These are phyloP conservation scores for Drosophila anceps DNA, from an alignment of 2,888 invertebrate species.

Conservation along the genomic window DNA sequence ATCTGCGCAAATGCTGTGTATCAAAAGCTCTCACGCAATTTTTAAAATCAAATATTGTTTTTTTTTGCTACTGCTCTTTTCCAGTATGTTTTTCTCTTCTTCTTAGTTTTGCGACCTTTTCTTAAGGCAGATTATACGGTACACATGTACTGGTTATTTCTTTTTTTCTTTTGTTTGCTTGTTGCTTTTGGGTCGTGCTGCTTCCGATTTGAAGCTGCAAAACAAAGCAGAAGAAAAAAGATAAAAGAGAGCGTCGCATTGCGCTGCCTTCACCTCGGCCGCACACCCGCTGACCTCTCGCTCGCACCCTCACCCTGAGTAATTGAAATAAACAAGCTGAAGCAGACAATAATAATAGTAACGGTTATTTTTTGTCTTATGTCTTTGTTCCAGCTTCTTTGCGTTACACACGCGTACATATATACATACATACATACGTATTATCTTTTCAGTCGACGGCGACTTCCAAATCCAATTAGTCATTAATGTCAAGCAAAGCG, in stretches of 20 bases:
- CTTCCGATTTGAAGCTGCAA: slow-evolving; percentile 19
- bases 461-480: slow-evolving; percentile 60
- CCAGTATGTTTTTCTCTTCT: background rate
- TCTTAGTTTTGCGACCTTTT: background rate
- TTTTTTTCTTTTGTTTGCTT: slow-evolving; percentile 17
- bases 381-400: slow-evolving; percentile 26
- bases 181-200: slow-evolving; percentile 20
- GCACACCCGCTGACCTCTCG: slow-evolving; percentile 16
- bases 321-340: slow-evolving; percentile 69
- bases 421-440: slow-evolving; percentile 20
- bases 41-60: slow-evolving; percentile 4
- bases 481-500: slow-evolving; percentile 33
- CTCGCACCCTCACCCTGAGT: slow-evolving; percentile 6
- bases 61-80: background rate
- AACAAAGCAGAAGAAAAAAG: slow-evolving; percentile 10
- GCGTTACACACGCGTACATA: slow-evolving; percentile 6
- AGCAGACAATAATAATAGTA: slow-evolving; percentile 34
- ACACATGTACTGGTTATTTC: background rate
- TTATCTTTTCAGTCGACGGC: slow-evolving; percentile 25
- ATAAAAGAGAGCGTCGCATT: slow-evolving; percentile 11
- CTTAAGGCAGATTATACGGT: background rate
- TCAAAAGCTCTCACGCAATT: slow-evolving; percentile 8
- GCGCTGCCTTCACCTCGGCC: slow-evolving; percentile 29
- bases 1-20: slow-evolving; percentile 47
- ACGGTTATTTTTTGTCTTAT: slow-evolving; percentile 16